Evolutionary conservation across 1,140 invertebrate genomes (phyloP).

Genomic region (Episyrphus balteatus): DNA sequence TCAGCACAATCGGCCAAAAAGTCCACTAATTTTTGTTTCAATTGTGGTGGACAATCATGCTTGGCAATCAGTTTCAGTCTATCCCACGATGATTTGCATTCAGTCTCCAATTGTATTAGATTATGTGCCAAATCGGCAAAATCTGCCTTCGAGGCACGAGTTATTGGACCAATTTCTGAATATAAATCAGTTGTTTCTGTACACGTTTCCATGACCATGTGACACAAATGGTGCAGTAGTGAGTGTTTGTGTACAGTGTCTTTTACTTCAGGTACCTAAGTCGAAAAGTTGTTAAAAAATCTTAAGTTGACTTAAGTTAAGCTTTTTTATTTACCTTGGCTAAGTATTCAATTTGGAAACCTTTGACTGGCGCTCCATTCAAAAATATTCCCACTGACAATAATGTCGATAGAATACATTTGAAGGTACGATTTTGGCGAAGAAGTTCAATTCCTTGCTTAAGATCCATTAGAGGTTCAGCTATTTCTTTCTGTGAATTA

Average conservation of each 20-base stretch:
- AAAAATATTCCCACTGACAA: constrained; percentile 95
- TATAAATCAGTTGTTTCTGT: constrained; percentile 92
- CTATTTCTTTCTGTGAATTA: constrained; percentile 71
- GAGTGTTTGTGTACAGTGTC: constrained; percentile 98
- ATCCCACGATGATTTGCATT: constrained; percentile 97
- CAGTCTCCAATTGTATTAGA: constrained; percentile 77
- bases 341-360: constrained; percentile 96
- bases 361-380: constrained; percentile 89
- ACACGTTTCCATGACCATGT: constrained; percentile 94
- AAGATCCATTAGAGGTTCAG: constrained; percentile 95
- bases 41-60: constrained; percentile 81
- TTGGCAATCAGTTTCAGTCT: constrained; percentile 92
- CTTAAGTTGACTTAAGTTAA: too few species aligned
- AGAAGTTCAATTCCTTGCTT: constrained; percentile 91
- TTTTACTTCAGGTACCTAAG: constrained; percentile 81
- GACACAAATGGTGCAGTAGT: constrained; percentile 91
- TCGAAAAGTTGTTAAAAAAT: too few species aligned
- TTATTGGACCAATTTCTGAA: constrained; percentile 91
- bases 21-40: constrained; percentile 88
- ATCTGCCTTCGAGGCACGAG: constrained; percentile 85
- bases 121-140: constrained; percentile 81
- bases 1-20: constrained; percentile 95
- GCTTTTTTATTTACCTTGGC: constrained; percentile 58
- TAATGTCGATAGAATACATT: constrained; percentile 83
- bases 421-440: constrained; percentile 86